Percentiles rank a stretch among this genome's conserved stretches.
phyloP scores from a whole-genome alignment of 2,797 vertebrate species.

The Acanthurus lineatus region DNA sequence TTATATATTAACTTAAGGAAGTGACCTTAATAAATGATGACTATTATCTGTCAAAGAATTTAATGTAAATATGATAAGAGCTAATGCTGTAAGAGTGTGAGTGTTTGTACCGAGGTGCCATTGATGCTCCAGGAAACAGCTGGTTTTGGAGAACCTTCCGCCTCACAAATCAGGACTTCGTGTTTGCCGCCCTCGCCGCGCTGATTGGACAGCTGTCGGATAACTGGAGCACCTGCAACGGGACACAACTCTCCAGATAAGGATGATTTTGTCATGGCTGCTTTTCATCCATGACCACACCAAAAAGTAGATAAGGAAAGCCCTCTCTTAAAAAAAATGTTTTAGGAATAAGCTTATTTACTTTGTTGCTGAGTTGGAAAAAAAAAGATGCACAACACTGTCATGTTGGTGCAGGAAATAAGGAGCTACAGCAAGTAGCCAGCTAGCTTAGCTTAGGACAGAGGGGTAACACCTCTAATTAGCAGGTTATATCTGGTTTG shows the following conservation, averaged over 20 bases:
- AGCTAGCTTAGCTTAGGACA: background rate
- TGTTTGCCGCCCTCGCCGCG: constrained; percentile 84
- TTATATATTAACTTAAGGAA: constrained; percentile 14
- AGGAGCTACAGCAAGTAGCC: background rate
- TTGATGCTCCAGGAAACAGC: constrained; percentile 93
- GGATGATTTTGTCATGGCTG: background rate
- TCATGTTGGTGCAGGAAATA: background rate
- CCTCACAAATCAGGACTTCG: constrained; percentile 92
- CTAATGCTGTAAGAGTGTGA: constrained; percentile 3
- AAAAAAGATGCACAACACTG: background rate
- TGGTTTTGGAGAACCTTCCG: constrained; percentile 95
- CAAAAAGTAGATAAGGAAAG: background rate
- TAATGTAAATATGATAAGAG: constrained; percentile 8
- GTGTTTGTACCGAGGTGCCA: constrained; percentile 81
- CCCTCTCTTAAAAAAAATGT: no score
- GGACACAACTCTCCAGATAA: constrained; percentile 46
- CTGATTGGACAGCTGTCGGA: constrained; percentile 88
- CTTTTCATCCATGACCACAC: constrained; percentile 5
- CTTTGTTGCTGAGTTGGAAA: background rate
- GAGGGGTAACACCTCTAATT: no score
- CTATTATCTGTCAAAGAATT: constrained; percentile 9
- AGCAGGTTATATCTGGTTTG: no score
- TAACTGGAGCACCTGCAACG: constrained; percentile 91
- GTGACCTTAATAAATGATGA: constrained; percentile 20
- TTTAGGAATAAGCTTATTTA: background rate